Conservation (phyloP, 2,888 invertebrate genomes). For the Mactromeris polynyma region DNA sequence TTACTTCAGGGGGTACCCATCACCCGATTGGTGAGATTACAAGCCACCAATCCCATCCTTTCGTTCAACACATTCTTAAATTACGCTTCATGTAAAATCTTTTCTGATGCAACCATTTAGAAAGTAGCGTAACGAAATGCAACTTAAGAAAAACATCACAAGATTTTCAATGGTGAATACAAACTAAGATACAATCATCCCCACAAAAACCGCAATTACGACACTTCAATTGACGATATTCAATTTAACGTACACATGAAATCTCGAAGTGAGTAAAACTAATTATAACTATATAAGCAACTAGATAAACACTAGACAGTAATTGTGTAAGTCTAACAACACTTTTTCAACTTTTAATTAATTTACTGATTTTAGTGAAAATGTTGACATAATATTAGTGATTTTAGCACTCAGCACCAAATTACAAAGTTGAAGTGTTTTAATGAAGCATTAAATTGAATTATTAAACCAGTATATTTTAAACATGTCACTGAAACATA, state of each 20-base stretch:
- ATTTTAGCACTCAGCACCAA: background rate
- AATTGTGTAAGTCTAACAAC: conserved; percentile 16
- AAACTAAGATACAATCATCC: background rate
- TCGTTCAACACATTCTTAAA: background rate
- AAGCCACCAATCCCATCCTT: conserved; percentile 16
- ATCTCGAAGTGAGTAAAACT: background rate
- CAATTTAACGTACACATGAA: background rate
- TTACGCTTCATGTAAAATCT: conserved; percentile 32
- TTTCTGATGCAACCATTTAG: conserved; percentile 7
- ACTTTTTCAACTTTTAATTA: conserved; percentile 23
- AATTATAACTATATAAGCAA: conserved; percentile 11
- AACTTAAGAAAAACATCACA: conserved; percentile 19
- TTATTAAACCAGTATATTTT: background rate
- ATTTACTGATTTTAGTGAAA: background rate
- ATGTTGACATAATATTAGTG: background rate
- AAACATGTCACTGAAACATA: background rate
- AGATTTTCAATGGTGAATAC: background rate
- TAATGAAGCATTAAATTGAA: background rate
- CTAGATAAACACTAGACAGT: background rate
- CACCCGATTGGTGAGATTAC: conserved; percentile 19
- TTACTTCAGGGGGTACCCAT: conserved; percentile 39
- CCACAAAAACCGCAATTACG: background rate
- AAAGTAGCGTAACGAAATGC: conserved; percentile 35
- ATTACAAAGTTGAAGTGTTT: background rate
- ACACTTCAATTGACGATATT: background rate